A percentile compares a stretch with the other conserved stretches of the same genome.
These are phyloP conservation scores for Thryonomys swinderianus DNA, from an alignment of 2,113 vertebrate genomes.

Conservation along the genomic window DNA sequence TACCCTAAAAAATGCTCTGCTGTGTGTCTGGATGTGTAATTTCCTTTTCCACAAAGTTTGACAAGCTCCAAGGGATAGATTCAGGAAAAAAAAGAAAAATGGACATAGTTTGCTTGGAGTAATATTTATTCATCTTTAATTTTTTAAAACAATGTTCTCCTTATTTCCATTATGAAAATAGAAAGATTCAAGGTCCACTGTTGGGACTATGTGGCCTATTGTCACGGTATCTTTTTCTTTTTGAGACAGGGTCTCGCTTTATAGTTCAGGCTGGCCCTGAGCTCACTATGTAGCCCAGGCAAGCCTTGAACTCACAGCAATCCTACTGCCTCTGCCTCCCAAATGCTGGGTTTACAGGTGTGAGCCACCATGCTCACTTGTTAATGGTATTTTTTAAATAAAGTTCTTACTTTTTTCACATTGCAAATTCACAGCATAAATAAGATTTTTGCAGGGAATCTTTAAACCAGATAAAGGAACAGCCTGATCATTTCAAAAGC, in stretches of 20 bases:
- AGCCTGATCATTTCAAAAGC: background rate
- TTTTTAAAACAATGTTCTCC: background rate
- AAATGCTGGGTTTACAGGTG: too few relatives aligned
- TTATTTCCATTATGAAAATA: background rate
- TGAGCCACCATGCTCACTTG: too few relatives aligned
- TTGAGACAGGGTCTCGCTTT: too few relatives aligned
- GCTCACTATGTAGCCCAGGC: too few relatives aligned
- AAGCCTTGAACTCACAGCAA: too few relatives aligned
- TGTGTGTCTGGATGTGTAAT: background rate
- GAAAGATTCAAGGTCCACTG: background rate
- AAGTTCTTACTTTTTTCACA: background rate
- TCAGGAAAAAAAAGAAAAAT: background rate
- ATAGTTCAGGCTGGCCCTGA: too few relatives aligned
- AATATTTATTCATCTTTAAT: background rate
- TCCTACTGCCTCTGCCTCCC: too few relatives aligned
- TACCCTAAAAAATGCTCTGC: background rate
- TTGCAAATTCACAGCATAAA: background rate
- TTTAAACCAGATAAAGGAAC: slow-evolving; percentile 20
- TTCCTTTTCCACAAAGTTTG: background rate
- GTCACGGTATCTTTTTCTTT: background rate
- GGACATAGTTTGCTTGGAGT: background rate
- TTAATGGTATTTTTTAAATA: too few relatives aligned
- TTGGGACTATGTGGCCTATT: background rate
- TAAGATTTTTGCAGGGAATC: background rate
- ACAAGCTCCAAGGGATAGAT: background rate